These are phyloP conservation scores for Penaeus japonicus DNA, from an alignment of 1,140 invertebrate genomes.

Conservation along the genomic window DNA sequence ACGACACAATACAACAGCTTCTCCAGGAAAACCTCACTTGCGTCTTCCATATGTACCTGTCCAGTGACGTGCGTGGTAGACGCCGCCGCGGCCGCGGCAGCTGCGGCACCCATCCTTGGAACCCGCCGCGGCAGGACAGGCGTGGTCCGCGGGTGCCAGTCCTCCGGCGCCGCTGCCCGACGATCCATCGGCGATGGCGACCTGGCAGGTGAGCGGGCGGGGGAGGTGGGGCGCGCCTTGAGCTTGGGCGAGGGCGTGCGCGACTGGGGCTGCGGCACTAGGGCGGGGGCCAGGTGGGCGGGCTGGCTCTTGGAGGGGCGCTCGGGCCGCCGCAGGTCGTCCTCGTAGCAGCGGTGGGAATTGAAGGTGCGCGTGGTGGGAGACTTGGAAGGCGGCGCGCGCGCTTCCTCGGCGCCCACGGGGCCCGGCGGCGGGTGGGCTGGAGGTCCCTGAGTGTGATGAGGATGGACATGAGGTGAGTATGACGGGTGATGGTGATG, in stretches of 20 bases:
- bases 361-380: constrained; percentile 44
- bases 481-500: background rate
- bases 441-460: background rate
- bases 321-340: background rate
- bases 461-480: background rate
- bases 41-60: background rate
- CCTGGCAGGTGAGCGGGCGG: background rate
- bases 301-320: background rate
- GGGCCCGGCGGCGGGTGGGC: background rate
- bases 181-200: constrained; percentile 16
- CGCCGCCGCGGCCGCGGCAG: constrained; percentile 28
- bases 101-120: constrained; percentile 42
- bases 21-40: background rate
- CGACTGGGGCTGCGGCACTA: background rate
- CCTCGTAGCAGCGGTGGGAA: constrained; percentile 37
- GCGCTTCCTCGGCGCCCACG: background rate
- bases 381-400: background rate
- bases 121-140: constrained; percentile 13
- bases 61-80: background rate
- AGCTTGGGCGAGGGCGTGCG: constrained; percentile 7
- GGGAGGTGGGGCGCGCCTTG: background rate
- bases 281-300: background rate
- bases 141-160: background rate
- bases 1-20: background rate
- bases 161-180: background rate